Evolutionary conservation across 1,140 invertebrate species (phyloP).

Genomic region (Rhagoletis zephyria): DNA sequence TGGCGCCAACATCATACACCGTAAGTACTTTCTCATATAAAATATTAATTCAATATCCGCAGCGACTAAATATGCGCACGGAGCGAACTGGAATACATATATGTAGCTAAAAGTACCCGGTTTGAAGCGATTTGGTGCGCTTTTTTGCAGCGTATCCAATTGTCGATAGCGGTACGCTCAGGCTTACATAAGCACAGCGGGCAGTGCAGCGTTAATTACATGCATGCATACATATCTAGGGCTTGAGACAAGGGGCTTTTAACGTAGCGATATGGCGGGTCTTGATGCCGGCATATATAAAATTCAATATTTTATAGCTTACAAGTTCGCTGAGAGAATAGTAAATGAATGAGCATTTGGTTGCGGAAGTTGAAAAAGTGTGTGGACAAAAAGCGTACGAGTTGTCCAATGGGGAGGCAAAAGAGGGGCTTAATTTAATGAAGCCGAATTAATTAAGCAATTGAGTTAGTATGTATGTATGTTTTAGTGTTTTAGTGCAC

Average conservation of each 20-base stretch:
- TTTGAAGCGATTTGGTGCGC: slow-evolving; percentile 33
- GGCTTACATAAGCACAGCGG: not conserved
- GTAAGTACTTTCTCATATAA: slow-evolving; percentile 64
- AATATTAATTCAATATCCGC: not conserved
- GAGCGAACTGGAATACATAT: not conserved
- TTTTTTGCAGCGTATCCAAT: slow-evolving; percentile 3
- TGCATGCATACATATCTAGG: not conserved
- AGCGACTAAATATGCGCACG: not conserved
- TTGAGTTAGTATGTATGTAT: not conserved
- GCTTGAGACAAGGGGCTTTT: not conserved
- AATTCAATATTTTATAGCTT: not conserved
- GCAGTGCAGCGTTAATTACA: not conserved
- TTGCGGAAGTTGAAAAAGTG: not conserved
- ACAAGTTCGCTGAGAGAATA: not conserved
- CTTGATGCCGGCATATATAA: not conserved
- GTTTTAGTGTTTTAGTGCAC: not conserved
- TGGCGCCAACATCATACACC: slow-evolving; percentile 69
- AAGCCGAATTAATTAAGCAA: not conserved
- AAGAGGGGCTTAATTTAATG: not conserved
- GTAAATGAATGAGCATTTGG: not conserved
- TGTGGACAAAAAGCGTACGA: not conserved
- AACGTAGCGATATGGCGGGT: not conserved
- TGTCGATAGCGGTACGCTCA: not conserved
- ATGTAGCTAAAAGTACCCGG: not conserved
- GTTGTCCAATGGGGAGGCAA: not conserved